Evolutionary conservation across 2,113 vertebrate species (phyloP).

Genomic region (Odontesthes bonariensis): DNA sequence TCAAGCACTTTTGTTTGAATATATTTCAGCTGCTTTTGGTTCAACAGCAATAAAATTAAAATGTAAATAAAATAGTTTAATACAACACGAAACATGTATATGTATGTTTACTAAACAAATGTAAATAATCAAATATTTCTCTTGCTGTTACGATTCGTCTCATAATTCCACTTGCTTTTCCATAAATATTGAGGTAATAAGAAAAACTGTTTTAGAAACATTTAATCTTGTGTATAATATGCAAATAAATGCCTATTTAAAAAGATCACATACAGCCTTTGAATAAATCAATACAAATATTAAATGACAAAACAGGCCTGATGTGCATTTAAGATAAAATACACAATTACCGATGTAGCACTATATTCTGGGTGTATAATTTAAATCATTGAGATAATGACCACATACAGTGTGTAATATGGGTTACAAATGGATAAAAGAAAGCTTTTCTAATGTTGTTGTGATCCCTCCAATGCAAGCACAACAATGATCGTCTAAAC

Average conservation of each 20-base stretch:
- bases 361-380: background rate
- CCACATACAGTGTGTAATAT: background rate
- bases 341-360: background rate
- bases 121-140: too few species aligned
- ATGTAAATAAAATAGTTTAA: too few species aligned
- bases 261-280: background rate
- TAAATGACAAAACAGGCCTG: background rate
- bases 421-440: background rate
- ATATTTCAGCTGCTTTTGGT: too few species aligned
- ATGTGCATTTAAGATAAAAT: background rate
- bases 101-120: too few species aligned
- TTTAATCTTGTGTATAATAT: too few species aligned
- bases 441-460: constrained; percentile 5
- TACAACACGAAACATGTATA: too few species aligned
- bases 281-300: background rate
- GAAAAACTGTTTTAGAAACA: too few species aligned
- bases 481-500: constrained; percentile 27
- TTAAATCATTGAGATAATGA: background rate
- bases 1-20: too few species aligned
- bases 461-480: constrained; percentile 5
- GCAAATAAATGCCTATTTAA: background rate
- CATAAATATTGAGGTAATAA: too few species aligned
- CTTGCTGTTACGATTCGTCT: too few species aligned
- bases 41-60: too few species aligned
- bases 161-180: too few species aligned